phyloP scores from a whole-genome alignment of 2,113 vertebrate genomes.

The Ageneiosus marmoratus region DNA sequence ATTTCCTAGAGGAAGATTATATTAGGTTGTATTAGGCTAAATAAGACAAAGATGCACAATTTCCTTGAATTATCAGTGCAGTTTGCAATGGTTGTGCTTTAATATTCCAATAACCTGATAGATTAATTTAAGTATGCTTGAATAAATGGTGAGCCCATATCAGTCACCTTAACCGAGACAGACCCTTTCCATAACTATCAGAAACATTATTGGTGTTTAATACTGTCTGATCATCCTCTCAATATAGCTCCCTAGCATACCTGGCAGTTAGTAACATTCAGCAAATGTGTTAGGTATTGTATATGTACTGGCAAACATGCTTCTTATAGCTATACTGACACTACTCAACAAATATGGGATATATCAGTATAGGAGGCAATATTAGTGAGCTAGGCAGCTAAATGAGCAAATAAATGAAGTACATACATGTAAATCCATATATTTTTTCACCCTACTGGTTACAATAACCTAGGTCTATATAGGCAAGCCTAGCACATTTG shows the following conservation, averaged over 20 bases:
- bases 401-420: neutral
- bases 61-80: too few species aligned
- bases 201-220: neutral
- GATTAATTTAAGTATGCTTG: neutral
- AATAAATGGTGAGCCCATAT: neutral
- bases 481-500: neutral
- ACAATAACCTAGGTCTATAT: neutral
- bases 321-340: neutral
- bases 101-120: neutral
- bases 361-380: neutral
- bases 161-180: neutral
- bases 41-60: neutral
- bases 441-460: neutral
- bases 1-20: conserved; percentile 1
- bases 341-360: neutral
- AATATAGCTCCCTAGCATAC: neutral
- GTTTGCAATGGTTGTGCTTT: neutral
- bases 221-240: neutral
- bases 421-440: neutral
- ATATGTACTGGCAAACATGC: neutral
- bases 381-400: neutral
- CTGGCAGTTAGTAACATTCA: neutral
- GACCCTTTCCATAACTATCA: neutral
- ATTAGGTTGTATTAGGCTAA: neutral
- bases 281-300: neutral